phyloP scores from a whole-genome alignment of 2,888 invertebrate species.

The Leucophenga maculata region DNA sequence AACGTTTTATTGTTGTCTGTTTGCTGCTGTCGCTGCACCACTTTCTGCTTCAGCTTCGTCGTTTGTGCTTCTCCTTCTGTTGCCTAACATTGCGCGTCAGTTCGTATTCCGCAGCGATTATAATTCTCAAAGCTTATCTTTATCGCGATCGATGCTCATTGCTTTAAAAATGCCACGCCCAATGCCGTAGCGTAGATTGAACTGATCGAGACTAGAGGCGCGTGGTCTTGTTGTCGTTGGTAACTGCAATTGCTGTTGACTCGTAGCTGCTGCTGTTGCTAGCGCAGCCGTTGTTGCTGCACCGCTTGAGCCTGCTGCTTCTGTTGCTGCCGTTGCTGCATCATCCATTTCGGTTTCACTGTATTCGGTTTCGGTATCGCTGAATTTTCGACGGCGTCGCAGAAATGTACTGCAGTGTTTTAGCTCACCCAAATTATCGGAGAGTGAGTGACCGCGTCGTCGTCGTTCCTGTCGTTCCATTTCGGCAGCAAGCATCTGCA shows the following conservation, averaged over 20 bases:
- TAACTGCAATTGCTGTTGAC: not conserved
- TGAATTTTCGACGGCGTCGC: slow-evolving; percentile 67
- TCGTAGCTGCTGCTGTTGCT: not conserved
- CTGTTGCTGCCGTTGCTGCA: not conserved
- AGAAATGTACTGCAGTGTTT: slow-evolving; percentile 58
- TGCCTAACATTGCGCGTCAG: slow-evolving; percentile 3
- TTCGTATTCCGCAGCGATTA: slow-evolving; percentile 42
- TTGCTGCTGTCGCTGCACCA: slow-evolving; percentile 12
- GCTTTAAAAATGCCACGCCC: slow-evolving; percentile 70
- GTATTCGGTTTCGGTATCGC: slow-evolving; percentile 70
- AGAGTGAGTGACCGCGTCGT: slow-evolving; percentile 62
- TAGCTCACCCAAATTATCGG: slow-evolving; percentile 61
- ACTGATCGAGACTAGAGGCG: slow-evolving; percentile 71
- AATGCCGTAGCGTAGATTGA: slow-evolving; percentile 67
- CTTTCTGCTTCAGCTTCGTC: not conserved
- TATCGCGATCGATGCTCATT: slow-evolving; percentile 72
- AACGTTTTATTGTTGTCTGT: slow-evolving; percentile 27
- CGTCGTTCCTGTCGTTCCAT: slow-evolving; percentile 76
- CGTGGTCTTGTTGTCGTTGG: slow-evolving; percentile 59
- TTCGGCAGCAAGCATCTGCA: slow-evolving; percentile 84
- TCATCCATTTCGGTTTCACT: slow-evolving; percentile 68
- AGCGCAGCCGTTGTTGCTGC: not conserved
- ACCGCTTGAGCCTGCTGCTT: not conserved
- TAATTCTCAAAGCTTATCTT: slow-evolving; percentile 72
- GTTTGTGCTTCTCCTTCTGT: not conserved